Conservation (phyloP, 35 echinoderm and acorn worm genomes). For the Apostichopus japonicus region DNA sequence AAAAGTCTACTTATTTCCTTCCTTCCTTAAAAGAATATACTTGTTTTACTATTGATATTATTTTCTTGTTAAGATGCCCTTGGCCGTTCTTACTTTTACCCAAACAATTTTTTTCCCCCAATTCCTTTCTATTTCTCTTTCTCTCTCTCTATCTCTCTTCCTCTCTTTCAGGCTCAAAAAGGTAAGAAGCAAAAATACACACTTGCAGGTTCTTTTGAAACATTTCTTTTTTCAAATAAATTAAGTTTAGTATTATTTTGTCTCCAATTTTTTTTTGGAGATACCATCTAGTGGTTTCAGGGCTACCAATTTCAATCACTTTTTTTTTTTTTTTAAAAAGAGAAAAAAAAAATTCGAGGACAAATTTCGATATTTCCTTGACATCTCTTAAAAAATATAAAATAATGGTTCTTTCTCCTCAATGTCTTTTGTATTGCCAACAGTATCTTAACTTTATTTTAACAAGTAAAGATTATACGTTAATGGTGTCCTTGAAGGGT, state of each 20-base stretch:
- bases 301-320: constrained; percentile 9
- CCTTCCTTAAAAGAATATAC: too few relatives aligned
- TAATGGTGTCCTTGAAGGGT: not conserved
- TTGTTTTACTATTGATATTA: not conserved
- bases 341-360: constrained; percentile 6
- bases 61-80: not conserved
- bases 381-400: constrained; percentile 35
- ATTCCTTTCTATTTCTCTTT: too few relatives aligned
- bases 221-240: constrained; percentile 18
- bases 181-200: not conserved
- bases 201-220: not conserved
- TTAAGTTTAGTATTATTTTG: constrained; percentile 20
- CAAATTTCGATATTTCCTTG: constrained; percentile 41
- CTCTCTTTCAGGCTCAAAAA: not conserved
- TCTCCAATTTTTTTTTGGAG: not conserved
- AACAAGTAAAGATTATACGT: constrained; percentile 16
- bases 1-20: too few relatives aligned
- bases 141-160: too few relatives aligned
- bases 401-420: constrained; percentile 3
- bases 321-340: not conserved
- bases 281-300: constrained; percentile 26
- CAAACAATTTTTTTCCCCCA: not conserved
- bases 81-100: not conserved
- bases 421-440: not conserved
- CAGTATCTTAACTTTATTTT: constrained; percentile 1